Conservation (phyloP, 1,140 invertebrate species). For the Branchinecta lindahli region DNA sequence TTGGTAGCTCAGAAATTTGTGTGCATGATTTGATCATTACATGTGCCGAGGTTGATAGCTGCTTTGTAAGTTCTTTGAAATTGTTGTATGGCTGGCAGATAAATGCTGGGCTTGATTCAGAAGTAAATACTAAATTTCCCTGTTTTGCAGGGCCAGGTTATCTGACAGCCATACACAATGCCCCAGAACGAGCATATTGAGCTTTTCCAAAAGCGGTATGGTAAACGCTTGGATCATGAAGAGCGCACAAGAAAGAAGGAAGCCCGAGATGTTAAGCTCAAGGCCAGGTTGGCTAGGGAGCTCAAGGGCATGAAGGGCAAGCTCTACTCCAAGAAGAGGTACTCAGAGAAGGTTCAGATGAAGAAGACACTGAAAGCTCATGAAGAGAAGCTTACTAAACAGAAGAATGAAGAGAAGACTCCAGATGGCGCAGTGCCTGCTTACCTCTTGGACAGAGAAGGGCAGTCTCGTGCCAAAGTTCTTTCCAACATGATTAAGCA, state of each 20-base stretch:
- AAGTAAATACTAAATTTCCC: too few relatives aligned
- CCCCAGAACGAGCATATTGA: constrained; percentile 99
- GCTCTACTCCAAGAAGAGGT: constrained; percentile 87
- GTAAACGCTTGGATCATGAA: constrained; percentile 90
- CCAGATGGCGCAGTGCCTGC: constrained; percentile 84
- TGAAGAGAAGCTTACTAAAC: constrained; percentile 75
- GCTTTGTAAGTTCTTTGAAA: too few relatives aligned
- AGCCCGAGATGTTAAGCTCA: constrained; percentile 76
- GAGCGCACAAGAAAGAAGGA: constrained; percentile 90
- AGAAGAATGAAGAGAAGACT: constrained; percentile 57
- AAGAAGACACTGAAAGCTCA: constrained; percentile 92
- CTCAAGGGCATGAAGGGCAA: constrained; percentile 94
- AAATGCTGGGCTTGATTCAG: too few relatives aligned
- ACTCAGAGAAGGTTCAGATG: constrained; percentile 98
- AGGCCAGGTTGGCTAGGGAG: constrained; percentile 73
- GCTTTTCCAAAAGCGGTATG: constrained; percentile 86
- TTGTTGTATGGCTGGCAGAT: too few relatives aligned
- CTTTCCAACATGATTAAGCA: constrained; percentile 99
- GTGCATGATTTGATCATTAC: too few relatives aligned
- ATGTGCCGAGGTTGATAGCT: too few relatives aligned
- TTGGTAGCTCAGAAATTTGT: too few relatives aligned
- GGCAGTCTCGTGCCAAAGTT: constrained; percentile 83
- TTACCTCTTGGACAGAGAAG: constrained; percentile 90
- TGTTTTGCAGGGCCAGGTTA: too few relatives aligned
- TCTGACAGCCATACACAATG: constrained; percentile 43